Conservation (phyloP, 2,797 vertebrate genomes). For the Epinephelus awoara region DNA sequence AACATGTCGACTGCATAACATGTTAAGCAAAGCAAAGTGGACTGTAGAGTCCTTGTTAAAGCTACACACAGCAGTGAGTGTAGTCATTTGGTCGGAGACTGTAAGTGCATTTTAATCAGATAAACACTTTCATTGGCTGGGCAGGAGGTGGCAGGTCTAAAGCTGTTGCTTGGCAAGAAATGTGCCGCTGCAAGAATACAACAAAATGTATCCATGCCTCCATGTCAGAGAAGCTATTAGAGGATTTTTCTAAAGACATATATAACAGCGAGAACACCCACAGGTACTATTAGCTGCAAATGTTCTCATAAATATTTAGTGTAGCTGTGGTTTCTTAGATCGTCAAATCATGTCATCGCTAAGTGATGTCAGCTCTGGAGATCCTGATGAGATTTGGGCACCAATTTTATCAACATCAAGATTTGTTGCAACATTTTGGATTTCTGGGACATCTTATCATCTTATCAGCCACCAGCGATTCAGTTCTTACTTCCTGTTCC, state of each 20-base stretch:
- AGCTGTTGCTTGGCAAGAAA: conserved; percentile 50
- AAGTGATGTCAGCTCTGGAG: background rate
- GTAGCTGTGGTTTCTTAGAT: no score
- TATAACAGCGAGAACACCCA: background rate
- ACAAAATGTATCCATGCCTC: background rate
- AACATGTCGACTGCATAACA: conserved; percentile 23
- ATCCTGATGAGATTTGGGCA: background rate
- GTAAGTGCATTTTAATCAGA: conserved; percentile 16
- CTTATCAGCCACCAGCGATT: conserved; percentile 29
- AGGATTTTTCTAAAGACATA: background rate
- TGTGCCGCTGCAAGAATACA: conserved; percentile 2
- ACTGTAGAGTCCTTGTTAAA: conserved; percentile 29
- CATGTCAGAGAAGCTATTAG: background rate
- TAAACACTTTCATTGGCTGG: conserved; percentile 23
- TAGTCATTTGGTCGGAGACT: background rate
- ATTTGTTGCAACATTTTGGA: conserved; percentile 34
- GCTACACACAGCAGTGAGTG: conserved; percentile 64
- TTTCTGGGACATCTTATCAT: background rate
- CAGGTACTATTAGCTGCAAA: background rate
- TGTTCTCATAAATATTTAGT: background rate
- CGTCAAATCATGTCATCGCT: no score
- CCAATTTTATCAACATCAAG: conserved; percentile 1
- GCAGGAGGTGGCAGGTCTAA: conserved; percentile 7
- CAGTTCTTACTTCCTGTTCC: conserved; percentile 25
- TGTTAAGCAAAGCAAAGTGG: conserved; percentile 40